A percentile compares a stretch with the other conserved stretches of the same genome.
These are phyloP conservation scores for Mormyrus hasselquistii DNA, from an alignment of 2,797 vertebrate genomes.

Conservation along the genomic window DNA sequence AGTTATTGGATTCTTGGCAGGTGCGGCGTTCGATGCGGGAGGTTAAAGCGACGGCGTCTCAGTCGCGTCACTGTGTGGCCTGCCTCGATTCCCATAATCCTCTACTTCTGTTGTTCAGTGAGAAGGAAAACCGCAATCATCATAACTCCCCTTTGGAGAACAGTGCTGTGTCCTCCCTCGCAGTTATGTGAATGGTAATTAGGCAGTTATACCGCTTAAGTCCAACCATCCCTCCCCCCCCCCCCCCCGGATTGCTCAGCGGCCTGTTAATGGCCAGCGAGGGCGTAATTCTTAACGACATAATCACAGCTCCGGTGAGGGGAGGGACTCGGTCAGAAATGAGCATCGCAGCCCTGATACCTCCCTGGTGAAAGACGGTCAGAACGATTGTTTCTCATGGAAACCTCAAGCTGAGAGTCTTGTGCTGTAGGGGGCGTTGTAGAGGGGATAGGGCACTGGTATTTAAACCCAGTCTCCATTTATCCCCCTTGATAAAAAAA, in stretches of 20 bases:
- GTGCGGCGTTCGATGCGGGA: background rate
- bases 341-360: background rate
- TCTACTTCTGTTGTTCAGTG: background rate
- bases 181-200: conserved; percentile 5
- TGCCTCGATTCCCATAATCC: background rate
- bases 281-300: background rate
- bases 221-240: background rate
- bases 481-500: background rate
- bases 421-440: background rate
- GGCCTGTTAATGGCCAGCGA: background rate
- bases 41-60: background rate
- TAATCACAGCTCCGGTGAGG: background rate
- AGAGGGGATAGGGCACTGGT: background rate
- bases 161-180: background rate
- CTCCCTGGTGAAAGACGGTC: background rate
- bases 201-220: background rate
- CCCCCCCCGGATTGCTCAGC: background rate
- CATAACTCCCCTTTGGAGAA: background rate
- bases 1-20: background rate
- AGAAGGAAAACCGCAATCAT: background rate
- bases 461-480: background rate
- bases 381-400: background rate
- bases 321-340: background rate
- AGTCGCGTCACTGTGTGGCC: background rate
- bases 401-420: background rate